Percentiles rank a stretch among this genome's conserved stretches.
Evolutionary conservation across 1,140 invertebrate genomes (phyloP).

Genomic region (Triops cancriformis): DNA sequence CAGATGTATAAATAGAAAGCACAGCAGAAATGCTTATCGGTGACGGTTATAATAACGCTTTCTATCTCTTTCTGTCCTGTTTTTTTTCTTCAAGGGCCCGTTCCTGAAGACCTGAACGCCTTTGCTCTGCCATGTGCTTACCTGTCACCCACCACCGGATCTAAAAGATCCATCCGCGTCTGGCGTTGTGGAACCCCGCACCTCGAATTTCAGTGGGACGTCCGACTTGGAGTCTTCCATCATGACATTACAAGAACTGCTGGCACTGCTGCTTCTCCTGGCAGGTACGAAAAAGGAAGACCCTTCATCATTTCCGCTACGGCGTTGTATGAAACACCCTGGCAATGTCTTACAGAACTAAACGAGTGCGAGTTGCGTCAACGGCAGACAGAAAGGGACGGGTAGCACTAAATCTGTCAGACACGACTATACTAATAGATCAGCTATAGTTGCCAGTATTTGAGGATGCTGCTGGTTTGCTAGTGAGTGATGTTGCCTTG

Average conservation of each 20-base stretch:
- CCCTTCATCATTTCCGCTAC: slow-evolving; percentile 1
- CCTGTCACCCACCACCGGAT: background rate
- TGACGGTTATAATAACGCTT: background rate
- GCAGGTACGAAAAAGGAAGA: background rate
- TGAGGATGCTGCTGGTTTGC: background rate
- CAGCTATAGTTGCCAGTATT: background rate
- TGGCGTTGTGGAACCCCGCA: background rate
- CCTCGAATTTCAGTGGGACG: background rate
- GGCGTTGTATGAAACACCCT: background rate
- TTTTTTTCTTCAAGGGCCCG: background rate
- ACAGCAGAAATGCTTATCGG: background rate
- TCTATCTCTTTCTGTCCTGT: background rate
- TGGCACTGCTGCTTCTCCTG: background rate
- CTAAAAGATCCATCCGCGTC: background rate
- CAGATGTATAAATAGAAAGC: background rate
- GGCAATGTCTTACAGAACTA: background rate
- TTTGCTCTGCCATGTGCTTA: background rate
- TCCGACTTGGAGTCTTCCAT: background rate
- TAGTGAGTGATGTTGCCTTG: background rate
- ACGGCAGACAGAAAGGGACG: background rate
- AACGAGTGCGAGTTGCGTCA: background rate
- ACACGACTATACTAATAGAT: background rate
- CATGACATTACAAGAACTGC: background rate
- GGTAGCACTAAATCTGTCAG: slow-evolving; percentile 7
- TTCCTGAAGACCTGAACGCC: background rate